These are phyloP conservation scores for Pissodes strobi DNA, from an alignment of 1,140 invertebrate species.

Conservation along the genomic window DNA sequence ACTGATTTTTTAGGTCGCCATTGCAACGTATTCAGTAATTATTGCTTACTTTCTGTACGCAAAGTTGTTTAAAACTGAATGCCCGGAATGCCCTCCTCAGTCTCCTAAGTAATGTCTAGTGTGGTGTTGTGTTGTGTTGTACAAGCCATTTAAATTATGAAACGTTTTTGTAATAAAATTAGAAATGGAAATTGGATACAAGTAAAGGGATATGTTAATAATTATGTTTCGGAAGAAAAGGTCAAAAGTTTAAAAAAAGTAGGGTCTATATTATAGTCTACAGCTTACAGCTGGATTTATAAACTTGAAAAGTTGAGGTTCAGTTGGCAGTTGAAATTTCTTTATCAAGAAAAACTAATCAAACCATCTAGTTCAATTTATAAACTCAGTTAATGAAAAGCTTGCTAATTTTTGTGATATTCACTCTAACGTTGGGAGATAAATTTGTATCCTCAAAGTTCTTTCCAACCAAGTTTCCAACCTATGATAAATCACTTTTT, in stretches of 20 bases:
- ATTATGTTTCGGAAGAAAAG: neutral
- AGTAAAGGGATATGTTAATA: neutral
- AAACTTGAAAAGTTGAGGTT: too few relatives aligned
- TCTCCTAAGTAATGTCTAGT: neutral
- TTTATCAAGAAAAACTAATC: too few relatives aligned
- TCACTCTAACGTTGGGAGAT: too few relatives aligned
- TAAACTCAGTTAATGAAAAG: too few relatives aligned
- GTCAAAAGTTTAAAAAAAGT: conserved; percentile 6
- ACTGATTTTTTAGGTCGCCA: conserved; percentile 16
- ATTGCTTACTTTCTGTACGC: conserved; percentile 2
- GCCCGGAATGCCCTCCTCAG: neutral
- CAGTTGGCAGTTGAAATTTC: too few relatives aligned
- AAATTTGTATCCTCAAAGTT: too few relatives aligned
- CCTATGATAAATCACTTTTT: too few relatives aligned
- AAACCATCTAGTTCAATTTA: too few relatives aligned
- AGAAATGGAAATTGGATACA: neutral
- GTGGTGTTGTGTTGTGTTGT: neutral
- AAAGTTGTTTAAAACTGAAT: conserved; percentile 12
- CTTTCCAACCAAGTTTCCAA: too few relatives aligned
- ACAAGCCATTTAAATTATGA: neutral
- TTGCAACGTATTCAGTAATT: conserved; percentile 11
- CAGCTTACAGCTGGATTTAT: too few relatives aligned
- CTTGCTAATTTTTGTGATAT: too few relatives aligned
- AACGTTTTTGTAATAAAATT: conserved; percentile 3
- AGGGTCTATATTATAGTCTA: too few relatives aligned